Evolutionary conservation across 2,113 vertebrate genomes (phyloP).

Genomic region (Morone saxatilis): DNA sequence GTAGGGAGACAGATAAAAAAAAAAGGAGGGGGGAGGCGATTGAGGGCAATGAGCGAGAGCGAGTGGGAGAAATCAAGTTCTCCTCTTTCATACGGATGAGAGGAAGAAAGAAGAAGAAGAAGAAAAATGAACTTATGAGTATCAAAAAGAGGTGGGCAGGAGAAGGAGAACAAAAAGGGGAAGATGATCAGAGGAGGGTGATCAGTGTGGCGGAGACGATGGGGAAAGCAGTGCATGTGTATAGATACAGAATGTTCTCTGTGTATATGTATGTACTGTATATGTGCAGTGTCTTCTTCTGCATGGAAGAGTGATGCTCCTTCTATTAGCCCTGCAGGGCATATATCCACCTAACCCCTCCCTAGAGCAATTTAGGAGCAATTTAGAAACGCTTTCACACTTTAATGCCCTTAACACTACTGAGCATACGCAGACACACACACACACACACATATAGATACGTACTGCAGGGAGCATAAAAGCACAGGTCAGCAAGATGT

Average conservation of each 20-base stretch:
- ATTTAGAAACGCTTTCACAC: constrained; percentile 79
- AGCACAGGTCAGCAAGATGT: constrained; percentile 75
- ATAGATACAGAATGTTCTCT: neutral
- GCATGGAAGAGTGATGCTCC: constrained; percentile 46
- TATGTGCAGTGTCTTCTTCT: constrained; percentile 38
- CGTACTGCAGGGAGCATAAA: constrained; percentile 23
- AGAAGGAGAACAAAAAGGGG: constrained; percentile 36
- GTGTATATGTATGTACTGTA: constrained; percentile 21
- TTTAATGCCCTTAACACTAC: constrained; percentile 71
- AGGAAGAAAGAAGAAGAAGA: constrained; percentile 41
- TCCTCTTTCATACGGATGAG: constrained; percentile 52
- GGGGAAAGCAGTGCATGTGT: constrained; percentile 4
- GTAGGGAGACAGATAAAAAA: constrained; percentile 70
- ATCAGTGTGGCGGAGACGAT: constrained; percentile 41
- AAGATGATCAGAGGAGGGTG: constrained; percentile 47
- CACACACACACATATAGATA: constrained; percentile 15
- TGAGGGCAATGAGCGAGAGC: constrained; percentile 16
- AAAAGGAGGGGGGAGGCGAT: constrained; percentile 23
- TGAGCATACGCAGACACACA: constrained; percentile 36
- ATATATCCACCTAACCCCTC: constrained; percentile 68
- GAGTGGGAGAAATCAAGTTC: constrained; percentile 65
- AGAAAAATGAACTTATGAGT: constrained; percentile 48
- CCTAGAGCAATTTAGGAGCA: constrained; percentile 74
- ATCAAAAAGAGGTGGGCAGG: constrained; percentile 26
- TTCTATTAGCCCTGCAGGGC: constrained; percentile 59